A percentile compares a stretch with the other conserved stretches of the same genome.
Evolutionary conservation across 2,888 invertebrate species (phyloP).

Genomic region (Philereme transversata): DNA sequence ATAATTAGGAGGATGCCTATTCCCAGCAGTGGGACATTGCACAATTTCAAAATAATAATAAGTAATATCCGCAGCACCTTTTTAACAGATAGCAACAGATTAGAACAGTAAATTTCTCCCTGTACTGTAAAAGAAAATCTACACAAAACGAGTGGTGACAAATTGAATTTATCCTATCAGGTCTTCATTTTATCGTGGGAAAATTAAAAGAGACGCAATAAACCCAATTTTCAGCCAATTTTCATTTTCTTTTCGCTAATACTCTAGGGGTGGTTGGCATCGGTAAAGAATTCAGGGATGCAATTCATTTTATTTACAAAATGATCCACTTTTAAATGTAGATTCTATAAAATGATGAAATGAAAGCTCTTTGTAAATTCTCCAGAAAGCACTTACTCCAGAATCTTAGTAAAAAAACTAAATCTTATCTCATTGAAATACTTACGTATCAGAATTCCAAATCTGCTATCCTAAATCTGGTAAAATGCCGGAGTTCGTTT

Average conservation of each 20-base stretch:
- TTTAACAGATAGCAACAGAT: no score
- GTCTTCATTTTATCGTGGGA: not conserved
- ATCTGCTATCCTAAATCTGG: no score
- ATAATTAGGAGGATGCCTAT: no score
- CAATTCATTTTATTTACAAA: conserved; percentile 16
- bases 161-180: conserved; percentile 1
- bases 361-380: conserved; percentile 1
- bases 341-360: conserved; percentile 10
- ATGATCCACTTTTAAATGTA: conserved; percentile 4
- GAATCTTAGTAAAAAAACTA: no score
- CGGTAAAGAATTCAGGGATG: not conserved
- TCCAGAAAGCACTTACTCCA: not conserved
- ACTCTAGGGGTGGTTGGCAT: conserved; percentile 4
- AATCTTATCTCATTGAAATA: no score
- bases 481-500: no score
- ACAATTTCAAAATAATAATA: no score
- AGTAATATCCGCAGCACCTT: no score
- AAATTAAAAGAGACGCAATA: conserved; percentile 12
- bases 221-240: conserved; percentile 11
- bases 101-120: no score
- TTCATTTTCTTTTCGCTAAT: conserved; percentile 6
- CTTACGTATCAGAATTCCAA: no score
- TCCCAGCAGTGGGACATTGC: no score
- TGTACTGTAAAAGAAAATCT: not conserved
- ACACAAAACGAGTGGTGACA: no score